Percentiles rank a stretch among this genome's conserved stretches.
Evolutionary conservation across 2,888 invertebrate species (phyloP).

Genomic region (Limnephilus lunatus): DNA sequence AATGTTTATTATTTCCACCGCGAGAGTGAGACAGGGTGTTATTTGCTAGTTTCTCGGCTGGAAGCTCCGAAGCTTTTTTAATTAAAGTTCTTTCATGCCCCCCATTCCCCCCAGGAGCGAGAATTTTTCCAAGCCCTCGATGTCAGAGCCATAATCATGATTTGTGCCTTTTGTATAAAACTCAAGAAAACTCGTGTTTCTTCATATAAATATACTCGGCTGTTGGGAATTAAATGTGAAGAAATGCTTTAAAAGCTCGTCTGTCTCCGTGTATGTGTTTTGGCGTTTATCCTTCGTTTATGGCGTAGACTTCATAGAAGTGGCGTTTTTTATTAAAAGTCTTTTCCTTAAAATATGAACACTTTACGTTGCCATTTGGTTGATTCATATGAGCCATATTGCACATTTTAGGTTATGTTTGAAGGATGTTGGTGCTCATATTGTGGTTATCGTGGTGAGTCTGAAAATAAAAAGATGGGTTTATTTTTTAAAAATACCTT

Average conservation of each 20-base stretch:
- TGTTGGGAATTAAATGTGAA: neutral
- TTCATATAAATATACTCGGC: neutral
- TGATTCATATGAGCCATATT: neutral
- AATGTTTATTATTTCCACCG: neutral
- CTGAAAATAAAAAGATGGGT: neutral
- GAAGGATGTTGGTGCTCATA: neutral
- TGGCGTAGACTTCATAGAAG: neutral
- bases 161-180: constrained; percentile 50
- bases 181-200: constrained; percentile 6
- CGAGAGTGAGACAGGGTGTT: neutral
- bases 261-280: neutral
- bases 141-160: constrained; percentile 52
- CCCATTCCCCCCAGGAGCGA: too few relatives aligned
- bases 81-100: constrained; percentile 45
- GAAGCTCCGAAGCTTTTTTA: constrained; percentile 50
- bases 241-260: neutral
- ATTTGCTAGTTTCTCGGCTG: constrained; percentile 5
- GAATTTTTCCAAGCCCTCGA: constrained; percentile 34
- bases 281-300: neutral
- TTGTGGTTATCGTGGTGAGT: neutral
- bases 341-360: neutral
- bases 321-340: neutral
- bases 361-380: neutral
- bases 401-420: neutral
- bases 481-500: neutral